Percentiles rank a stretch among this genome's conserved stretches.
Evolutionary conservation across 1,140 invertebrate species (phyloP).

Genomic region (Ceratoteleas bidentatus): DNA sequence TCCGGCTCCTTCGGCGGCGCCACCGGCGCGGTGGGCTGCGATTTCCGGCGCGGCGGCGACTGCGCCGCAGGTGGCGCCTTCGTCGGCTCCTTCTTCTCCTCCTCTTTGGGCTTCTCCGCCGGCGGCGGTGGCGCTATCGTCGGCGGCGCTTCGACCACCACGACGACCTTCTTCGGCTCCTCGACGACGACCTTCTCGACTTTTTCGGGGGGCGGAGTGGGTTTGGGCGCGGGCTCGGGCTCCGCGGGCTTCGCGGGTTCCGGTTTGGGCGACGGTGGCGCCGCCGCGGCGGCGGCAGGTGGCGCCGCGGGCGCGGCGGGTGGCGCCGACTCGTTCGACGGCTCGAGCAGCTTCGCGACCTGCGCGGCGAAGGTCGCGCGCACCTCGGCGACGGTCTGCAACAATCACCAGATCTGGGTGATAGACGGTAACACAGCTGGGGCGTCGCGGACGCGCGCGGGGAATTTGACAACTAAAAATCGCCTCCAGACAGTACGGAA

Average conservation of each 20-base stretch:
- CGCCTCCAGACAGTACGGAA: not conserved
- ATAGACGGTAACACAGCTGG: slow-evolving; percentile 70
- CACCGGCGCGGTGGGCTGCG: slow-evolving; percentile 41
- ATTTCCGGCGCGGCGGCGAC: slow-evolving; percentile 75
- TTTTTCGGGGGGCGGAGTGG: too few relatives aligned
- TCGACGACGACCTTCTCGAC: too few relatives aligned
- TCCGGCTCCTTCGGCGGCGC: slow-evolving; percentile 20
- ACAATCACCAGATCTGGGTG: slow-evolving; percentile 77
- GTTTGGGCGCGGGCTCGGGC: not conserved
- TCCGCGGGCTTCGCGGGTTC: not conserved
- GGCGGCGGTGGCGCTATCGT: too few relatives aligned
- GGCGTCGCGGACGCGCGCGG: slow-evolving; percentile 15
- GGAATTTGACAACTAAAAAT: slow-evolving; percentile 65
- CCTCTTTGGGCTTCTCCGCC: slow-evolving; percentile 31
- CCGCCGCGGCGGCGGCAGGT: not conserved
- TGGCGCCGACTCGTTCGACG: slow-evolving; percentile 25
- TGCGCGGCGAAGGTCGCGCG: slow-evolving; percentile 75
- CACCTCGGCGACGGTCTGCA: slow-evolving; percentile 73
- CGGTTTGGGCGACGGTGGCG: too few relatives aligned
- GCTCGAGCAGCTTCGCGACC: slow-evolving; percentile 73
- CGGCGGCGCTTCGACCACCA: not conserved
- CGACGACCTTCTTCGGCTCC: slow-evolving; percentile 15
- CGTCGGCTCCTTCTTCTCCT: slow-evolving; percentile 43
- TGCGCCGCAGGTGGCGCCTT: slow-evolving; percentile 63
- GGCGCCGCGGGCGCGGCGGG: not conserved